phyloP scores from a whole-genome alignment of 2,888 invertebrate species.

The Drosophila leonis region DNA sequence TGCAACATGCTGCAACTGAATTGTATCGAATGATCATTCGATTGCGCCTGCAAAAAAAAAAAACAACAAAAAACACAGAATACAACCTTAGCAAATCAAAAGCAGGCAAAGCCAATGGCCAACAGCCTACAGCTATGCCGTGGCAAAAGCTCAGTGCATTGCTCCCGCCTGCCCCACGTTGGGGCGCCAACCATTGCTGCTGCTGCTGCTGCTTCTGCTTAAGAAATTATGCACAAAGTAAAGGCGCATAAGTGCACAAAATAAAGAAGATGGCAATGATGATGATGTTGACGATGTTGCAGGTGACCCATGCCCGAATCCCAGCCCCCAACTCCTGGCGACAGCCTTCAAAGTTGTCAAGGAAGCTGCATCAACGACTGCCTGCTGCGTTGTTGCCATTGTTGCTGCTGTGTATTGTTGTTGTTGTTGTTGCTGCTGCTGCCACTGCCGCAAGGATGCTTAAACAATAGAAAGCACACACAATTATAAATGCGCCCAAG shows the following conservation, averaged over 20 bases:
- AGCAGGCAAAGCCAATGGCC: slow-evolving; percentile 1
- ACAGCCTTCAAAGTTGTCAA: slow-evolving; percentile 38
- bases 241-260: slow-evolving; percentile 73
- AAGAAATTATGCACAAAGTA: slow-evolving; percentile 73
- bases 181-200: not conserved
- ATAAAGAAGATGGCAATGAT: slow-evolving; percentile 52
- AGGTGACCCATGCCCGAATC: slow-evolving; percentile 67
- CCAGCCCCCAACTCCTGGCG: not conserved
- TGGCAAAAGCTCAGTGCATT: slow-evolving; percentile 18
- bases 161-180: slow-evolving; percentile 20
- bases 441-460: slow-evolving; percentile 22
- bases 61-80: not conserved
- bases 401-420: slow-evolving; percentile 23
- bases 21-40: slow-evolving; percentile 32
- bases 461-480: slow-evolving; percentile 53
- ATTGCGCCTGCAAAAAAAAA: slow-evolving; percentile 1
- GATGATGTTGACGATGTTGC: slow-evolving; percentile 37
- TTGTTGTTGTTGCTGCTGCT: slow-evolving; percentile 1
- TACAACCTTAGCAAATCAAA: slow-evolving; percentile 1
- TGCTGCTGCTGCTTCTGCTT: slow-evolving; percentile 36
- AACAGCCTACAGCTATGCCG: not conserved
- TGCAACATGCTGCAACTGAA: slow-evolving; percentile 20
- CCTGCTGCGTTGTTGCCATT: slow-evolving; percentile 32
- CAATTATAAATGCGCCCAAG: slow-evolving; percentile 28
- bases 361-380: slow-evolving; percentile 35